Base-by-base conservation (phyloP, 2,888 invertebrate species). In the Chelonus formosanus region DNA sequence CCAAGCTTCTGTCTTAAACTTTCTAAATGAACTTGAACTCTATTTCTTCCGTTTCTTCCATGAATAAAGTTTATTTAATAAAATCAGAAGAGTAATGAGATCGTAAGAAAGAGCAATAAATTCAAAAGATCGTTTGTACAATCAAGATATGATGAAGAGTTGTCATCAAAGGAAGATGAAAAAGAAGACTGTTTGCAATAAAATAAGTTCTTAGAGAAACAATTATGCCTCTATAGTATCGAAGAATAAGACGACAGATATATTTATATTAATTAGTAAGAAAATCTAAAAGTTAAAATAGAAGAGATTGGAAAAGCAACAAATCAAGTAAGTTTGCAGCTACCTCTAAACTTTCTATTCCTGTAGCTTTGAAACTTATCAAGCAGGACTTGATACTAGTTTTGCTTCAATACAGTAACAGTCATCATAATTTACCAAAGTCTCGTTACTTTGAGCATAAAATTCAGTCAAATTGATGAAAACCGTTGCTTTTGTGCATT, bases 251-350 rank as follows among this genome's bases (percentile, higher is more conserved):
- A 5, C 6, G 6, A 6, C 5, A 47, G 63, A 35, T 71, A 74
- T 77, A 76, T 78, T 78, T 75, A 75, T 77, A 77, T 76, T 77
- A 74, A 75, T 75, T 76, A 73, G 70, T 71, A 71, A 73, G 71
- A 74, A 73, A 72, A 67, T 58, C 52, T 8, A 32, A 67, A 54
- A 57, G 60, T 47, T 47, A 56, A 60, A 52, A 50, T 55, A 59
- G 36, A 40, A 56, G 64, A 60, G 44, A 67, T 53, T 57, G 69
- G 36, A 20, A 58, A 55, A 60, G 69, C 63, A 70, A 58, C 67
- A 70, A 68, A 62, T 5, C 34, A 56, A 59, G 68, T 71, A 64
- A 67, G 65, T 67, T 71, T 59, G 65, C 65, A 71, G 71, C 68
- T 68, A 47, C 47, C 20, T 5, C 32, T 34, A 8, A 52, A 52